Base-by-base conservation (phyloP, 2,113 vertebrate genomes). In the Panurus biarmicus region DNA sequence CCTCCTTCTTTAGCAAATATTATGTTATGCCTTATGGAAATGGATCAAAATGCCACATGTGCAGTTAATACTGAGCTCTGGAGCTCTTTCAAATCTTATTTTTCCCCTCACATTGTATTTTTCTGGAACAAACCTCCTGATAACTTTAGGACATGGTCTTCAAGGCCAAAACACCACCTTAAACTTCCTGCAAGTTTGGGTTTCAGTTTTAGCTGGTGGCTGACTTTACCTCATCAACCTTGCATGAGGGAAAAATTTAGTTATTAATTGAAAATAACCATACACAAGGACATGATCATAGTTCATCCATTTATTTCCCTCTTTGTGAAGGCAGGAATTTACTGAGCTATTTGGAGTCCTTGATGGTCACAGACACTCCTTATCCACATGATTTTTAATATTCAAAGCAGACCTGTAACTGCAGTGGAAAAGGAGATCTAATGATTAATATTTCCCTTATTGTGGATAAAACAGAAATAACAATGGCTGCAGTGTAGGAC, bases 21-120 rank as follows among this genome's bases (percentile, higher is more conserved):
- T 90, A 90, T 96, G 92, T 93, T 97, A 96, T 96, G 93, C 93
- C 86, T 94, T 94, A 97, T 95, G 92, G 93, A 95, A 96, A 96
- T 96, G 85, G 90, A 93, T 95, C 96, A 94, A 93, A 97, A 96
- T 95, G 88, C 94, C 95, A 78, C 89, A 90, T 94, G 65, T 95
- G 93, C 87, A 92, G 74, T 94, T 96, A 96, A 93, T 96, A 94
- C 77, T 31, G 93, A 95, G 87, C 90, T 97, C 66, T 94, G 81
- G 86, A 95, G 93, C 95, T 89, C 92, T 91, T 94, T 89, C 90
- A 95, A 94, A 94, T 95, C 92, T 86, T 85, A 94, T 96, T 96
- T 90, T 94, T 71, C 82, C 94, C 90, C 64, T 95, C 85, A 92
- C 74, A 94, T 93, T 91, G 94, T 96, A 51, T 92, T 94, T 93